Evolutionary conservation across 2,888 invertebrate species (phyloP).

Genomic region (Hirtodrosophila trivittata): DNA sequence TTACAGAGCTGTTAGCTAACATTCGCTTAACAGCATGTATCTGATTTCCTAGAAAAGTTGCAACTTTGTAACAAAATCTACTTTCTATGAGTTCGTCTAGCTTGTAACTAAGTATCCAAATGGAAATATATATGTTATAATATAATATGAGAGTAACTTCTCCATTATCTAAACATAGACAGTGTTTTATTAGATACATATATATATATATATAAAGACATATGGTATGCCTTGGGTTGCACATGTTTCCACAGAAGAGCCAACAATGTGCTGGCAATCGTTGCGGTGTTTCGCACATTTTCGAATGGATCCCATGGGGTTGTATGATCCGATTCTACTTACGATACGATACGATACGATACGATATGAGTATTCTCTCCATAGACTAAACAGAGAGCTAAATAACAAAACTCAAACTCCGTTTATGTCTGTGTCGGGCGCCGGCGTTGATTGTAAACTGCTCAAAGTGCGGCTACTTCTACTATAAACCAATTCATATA

Average conservation of each 20-base stretch:
- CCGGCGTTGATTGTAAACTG: conserved; percentile 44
- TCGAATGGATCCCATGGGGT: conserved; percentile 14
- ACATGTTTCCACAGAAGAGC: conserved; percentile 2
- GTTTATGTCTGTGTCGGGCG: conserved; percentile 14
- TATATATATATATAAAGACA: not conserved
- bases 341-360: not conserved
- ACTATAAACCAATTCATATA: conserved; percentile 17
- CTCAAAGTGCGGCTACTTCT: conserved; percentile 14
- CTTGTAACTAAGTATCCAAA: not conserved
- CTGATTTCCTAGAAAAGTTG: too few relatives aligned
- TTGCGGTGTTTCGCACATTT: conserved; percentile 1
- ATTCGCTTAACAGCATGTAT: conserved; percentile 6
- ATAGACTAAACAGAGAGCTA: conserved; percentile 48
- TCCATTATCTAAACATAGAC: conserved; percentile 35
- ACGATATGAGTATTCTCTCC: not conserved
- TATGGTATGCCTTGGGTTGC: conserved; percentile 10
- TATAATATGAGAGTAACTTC: not conserved
- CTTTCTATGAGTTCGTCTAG: too few relatives aligned
- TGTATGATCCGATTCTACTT: conserved; percentile 19
- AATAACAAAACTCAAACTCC: conserved; percentile 16
- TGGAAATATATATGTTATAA: not conserved
- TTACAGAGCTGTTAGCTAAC: too few relatives aligned
- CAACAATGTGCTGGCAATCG: too few relatives aligned
- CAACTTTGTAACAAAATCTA: too few relatives aligned
- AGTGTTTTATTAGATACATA: not conserved